Evolutionary conservation across 2,113 vertebrate genomes (phyloP).

Genomic region (Rhinoptilus africanus): DNA sequence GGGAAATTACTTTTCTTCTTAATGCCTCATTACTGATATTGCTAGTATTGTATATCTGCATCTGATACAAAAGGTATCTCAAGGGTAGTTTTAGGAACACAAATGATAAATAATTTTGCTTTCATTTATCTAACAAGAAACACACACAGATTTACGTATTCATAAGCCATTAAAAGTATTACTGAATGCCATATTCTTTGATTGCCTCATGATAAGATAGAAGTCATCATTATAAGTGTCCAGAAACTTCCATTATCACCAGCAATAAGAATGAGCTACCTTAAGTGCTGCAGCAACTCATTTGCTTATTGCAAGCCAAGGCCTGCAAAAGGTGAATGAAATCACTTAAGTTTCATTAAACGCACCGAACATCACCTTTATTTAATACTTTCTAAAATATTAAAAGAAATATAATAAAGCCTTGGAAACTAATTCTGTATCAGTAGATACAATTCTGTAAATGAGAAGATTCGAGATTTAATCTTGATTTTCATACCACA

Average conservation of each 20-base stretch:
- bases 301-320: not conserved
- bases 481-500: not conserved
- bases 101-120: not conserved
- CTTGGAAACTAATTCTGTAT: not conserved
- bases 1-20: not conserved
- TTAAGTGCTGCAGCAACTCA: not conserved
- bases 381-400: not conserved
- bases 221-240: not conserved
- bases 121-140: not conserved
- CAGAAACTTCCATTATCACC: not conserved
- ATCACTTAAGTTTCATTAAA: not conserved
- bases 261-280: not conserved
- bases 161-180: slow-evolving; percentile 6
- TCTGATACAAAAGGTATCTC: slow-evolving; percentile 3
- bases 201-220: not conserved
- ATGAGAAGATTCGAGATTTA: not conserved
- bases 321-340: not conserved
- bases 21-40: slow-evolving; percentile 34
- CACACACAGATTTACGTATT: not conserved
- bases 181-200: not conserved
- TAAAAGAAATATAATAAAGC: not conserved
- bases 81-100: not conserved
- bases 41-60: not conserved
- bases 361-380: fast-evolving
- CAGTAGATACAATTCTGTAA: not conserved